Base-by-base conservation (phyloP, 1,140 invertebrate genomes). In the Battus philenor region DNA sequence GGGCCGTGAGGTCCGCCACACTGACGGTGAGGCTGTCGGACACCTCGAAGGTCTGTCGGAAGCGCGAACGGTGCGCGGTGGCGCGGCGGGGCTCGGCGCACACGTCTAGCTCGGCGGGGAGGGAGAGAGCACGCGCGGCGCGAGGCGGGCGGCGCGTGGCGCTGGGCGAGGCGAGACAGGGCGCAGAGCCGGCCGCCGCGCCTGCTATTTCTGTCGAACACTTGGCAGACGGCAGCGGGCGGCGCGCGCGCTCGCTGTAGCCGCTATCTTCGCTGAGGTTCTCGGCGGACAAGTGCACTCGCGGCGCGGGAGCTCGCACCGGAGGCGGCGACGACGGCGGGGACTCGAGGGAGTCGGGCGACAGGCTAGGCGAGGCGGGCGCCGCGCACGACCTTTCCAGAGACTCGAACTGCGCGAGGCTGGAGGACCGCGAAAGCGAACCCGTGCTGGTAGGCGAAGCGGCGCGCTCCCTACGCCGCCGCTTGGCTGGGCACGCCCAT, bases 361-460 rank as follows among this genome's bases (percentile, higher is more conserved):
- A 79, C 43, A 72, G 80, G 78, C 69, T 88, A 62, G 73, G 79
- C 12, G 77, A 84, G 24, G 55, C 75, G 58, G 73, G 79, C 8
- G 74, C 82, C 10, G 72, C 82, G 61, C 90, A 93, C 22, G 91
- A 91, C 50, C 90, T 88, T 60, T 93, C 92, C 34, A 95, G 78
- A 0, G 90, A 93, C 72, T 95, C 93, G 69, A 95, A 95, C 71
- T 94, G 93, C 13, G 94, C 85, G 15, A 95, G 83, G 41, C 92
- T 94, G 26, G 91, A 93, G 13, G 93, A 93, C 31, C 93, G 88
- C 43, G 89, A 90, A 2, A 91, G 70, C 60, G 88, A 88, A 33
- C 86, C 82, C 30, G 85, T 78, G 52, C 80, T 81, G 50, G 78
- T 65, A 34, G 77, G 75, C 16, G 73, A 86, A 18, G 55, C 22